phyloP scores from a whole-genome alignment of 2,797 vertebrate genomes.

The Eupleurogrammus muticus region DNA sequence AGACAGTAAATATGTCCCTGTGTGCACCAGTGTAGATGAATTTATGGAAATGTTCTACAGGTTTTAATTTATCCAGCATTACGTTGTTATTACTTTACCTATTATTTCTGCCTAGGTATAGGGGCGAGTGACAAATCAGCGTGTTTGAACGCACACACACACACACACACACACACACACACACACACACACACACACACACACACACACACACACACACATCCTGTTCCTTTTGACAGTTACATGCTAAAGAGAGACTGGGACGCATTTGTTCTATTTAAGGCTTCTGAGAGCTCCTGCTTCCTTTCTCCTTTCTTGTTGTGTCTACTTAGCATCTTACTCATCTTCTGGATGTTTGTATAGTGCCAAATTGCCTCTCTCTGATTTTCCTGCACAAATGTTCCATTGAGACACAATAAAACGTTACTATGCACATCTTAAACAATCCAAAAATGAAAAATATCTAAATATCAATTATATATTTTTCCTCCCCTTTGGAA shows the following conservation, averaged over 20 bases:
- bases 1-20: neutral
- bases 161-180: conserved; percentile 17
- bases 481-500: too few species aligned
- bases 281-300: conserved; percentile 47
- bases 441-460: too few species aligned
- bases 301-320: conserved; percentile 51
- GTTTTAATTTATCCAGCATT: too few species aligned
- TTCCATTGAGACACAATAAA: too few species aligned
- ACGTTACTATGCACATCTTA: too few species aligned
- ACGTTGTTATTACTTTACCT: neutral
- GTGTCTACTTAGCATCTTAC: conserved; percentile 21
- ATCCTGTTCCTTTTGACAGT: conserved; percentile 65
- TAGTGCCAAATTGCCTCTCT: neutral
- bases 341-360: conserved; percentile 38
- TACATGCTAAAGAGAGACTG: conserved; percentile 56
- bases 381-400: conserved; percentile 15
- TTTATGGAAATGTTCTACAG: neutral
- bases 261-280: conserved; percentile 70
- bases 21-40: neutral
- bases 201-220: conserved; percentile 39
- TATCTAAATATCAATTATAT: too few species aligned
- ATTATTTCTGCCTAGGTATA: neutral
- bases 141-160: conserved; percentile 1
- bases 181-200: conserved; percentile 19
- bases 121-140: neutral